Evolutionary conservation across 2,113 vertebrate species (phyloP).

Genomic region (Aix galericulata): DNA sequence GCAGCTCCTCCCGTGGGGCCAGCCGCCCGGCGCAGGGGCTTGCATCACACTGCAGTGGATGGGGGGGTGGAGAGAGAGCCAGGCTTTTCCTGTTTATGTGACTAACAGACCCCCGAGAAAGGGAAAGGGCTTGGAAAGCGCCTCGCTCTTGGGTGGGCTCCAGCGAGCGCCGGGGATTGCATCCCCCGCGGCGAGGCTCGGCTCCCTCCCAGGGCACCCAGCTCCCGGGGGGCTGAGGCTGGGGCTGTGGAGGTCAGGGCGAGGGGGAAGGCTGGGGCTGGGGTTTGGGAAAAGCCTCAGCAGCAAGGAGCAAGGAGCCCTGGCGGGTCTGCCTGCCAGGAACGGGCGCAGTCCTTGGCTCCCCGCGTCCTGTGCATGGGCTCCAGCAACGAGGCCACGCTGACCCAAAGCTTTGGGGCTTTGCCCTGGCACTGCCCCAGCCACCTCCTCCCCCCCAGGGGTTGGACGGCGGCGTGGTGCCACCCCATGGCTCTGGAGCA

Average conservation of each 20-base stretch:
- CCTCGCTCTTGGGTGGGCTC: not conserved
- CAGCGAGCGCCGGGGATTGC: not conserved
- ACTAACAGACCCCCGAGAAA: slow-evolving; percentile 60
- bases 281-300: not conserved
- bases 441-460: not conserved
- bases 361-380: not conserved
- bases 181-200: not conserved
- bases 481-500: slow-evolving; percentile 42
- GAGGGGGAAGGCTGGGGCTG: not conserved
- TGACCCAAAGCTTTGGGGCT: not conserved
- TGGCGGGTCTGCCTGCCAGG: not conserved
- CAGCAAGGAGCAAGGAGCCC: not conserved
- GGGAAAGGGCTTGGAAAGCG: slow-evolving; percentile 45
- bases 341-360: not conserved
- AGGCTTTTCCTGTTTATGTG: slow-evolving; percentile 74
- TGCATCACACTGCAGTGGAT: not conserved
- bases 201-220: too few species aligned
- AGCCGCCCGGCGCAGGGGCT: not conserved
- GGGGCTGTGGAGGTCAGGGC: not conserved
- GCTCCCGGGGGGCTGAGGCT: not conserved
- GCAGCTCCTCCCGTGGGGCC: slow-evolving; percentile 56
- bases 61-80: not conserved
- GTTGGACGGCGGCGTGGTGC: not conserved
- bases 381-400: not conserved
- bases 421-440: not conserved